Base-by-base conservation (phyloP, 2,797 vertebrate genomes). In the Sebastes glaucus region DNA sequence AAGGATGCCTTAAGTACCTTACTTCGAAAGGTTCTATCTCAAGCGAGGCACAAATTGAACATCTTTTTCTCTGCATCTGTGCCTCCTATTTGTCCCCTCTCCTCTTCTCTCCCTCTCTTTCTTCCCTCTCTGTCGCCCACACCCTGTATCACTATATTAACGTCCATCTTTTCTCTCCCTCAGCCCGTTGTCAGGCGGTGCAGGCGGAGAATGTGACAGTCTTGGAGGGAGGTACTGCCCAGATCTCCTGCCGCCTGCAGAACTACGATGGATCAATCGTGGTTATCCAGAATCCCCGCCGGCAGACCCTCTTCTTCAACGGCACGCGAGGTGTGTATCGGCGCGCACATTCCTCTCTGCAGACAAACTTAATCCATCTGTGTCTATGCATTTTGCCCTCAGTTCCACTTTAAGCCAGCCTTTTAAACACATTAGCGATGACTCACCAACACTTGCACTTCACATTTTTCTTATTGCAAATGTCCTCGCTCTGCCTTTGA, bases 271-370 rank as follows among this genome's bases (percentile, higher is more conserved):
- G 97, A 35, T 99, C 97, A 66, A 98, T 98, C 16, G 97, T 98
- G 86, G 97, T 99, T 86, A 97, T 98, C 93, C 97, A 98, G 96
- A 99, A 99, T 89, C 97, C 97, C 2, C 95, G 96, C 49, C 95
- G 97, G 27, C 97, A 99, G 92, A 99, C 97, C 0, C 97, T 98
- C 22, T 99, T 98, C 94, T 98, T 99, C 93, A 99, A 98, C 0
- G 97, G 97, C 81, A 98, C 97, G 0, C 93, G 97, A 80, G 97
- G 97, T 98, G 88, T 90, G 94, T 75, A 13, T 56, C 73, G 16
- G 22, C 5, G 2, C 13, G 46, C 71, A 65, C 59, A 4, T 77
- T 76, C 30, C 9, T 77, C 78, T 80, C 59, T 7, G 30, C 30
- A 30, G 67, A 74, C 60, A 72, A 73, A 78, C 62, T n/a, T 35